phyloP scores from a whole-genome alignment of 2,888 invertebrate genomes.

The Calameuta filiformis region DNA sequence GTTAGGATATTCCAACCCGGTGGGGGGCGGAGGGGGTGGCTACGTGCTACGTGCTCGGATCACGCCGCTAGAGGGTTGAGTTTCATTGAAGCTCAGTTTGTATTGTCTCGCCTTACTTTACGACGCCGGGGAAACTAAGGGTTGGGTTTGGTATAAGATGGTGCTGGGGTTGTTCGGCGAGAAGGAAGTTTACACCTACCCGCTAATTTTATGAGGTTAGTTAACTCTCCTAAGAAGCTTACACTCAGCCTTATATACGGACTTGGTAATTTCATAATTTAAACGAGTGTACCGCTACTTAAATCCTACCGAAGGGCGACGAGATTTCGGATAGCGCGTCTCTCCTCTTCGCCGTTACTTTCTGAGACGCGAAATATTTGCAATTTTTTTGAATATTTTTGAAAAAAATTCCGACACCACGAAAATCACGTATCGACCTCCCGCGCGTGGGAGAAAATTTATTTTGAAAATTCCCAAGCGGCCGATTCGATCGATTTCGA shows the following conservation, averaged over 20 bases:
- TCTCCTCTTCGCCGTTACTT: not conserved
- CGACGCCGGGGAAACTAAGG: conserved; percentile 17
- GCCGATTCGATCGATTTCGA: not conserved
- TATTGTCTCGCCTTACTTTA: conserved; percentile 37
- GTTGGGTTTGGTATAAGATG: not conserved
- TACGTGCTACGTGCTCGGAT: not conserved
- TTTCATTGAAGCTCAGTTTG: conserved; percentile 16
- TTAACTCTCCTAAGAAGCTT: conserved; percentile 52
- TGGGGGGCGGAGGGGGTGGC: too few species aligned
- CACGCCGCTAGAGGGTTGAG: not conserved
- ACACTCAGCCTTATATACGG: conserved; percentile 34
- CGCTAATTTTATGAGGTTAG: conserved; percentile 54
- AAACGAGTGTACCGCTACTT: conserved; percentile 32
- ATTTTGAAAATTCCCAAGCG: not conserved
- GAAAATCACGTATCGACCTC: not conserved
- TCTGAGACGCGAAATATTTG: not conserved
- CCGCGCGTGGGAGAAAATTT: not conserved
- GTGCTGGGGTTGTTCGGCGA: conserved; percentile 5
- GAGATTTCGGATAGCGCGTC: not conserved
- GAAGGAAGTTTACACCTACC: conserved; percentile 45
- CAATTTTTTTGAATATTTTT: too few species aligned
- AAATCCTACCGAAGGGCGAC: conserved; percentile 7
- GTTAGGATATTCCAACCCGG: not conserved
- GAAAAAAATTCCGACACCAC: not conserved
- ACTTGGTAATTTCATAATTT: conserved; percentile 49